phyloP scores from a whole-genome alignment of 2,797 vertebrate genomes.

The Karalla daura region DNA sequence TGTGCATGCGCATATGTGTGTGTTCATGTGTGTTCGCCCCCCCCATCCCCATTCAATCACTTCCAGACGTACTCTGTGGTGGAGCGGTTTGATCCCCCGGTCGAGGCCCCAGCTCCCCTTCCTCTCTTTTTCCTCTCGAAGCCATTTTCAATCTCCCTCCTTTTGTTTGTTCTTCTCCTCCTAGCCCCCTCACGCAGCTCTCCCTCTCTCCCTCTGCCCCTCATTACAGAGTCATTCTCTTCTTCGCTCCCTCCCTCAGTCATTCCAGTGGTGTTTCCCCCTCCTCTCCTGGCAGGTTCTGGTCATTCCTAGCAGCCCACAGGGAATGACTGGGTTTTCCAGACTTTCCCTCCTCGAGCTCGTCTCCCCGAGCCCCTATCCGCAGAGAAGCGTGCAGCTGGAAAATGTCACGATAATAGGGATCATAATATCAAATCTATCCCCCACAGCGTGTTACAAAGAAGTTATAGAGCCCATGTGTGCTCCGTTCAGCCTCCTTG shows the following conservation, averaged over 20 bases:
- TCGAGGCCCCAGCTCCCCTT: constrained; percentile 49
- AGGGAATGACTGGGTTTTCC: constrained; percentile 77
- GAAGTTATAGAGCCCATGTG: background rate
- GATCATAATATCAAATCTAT: constrained; percentile 19
- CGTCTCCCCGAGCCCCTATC: constrained; percentile 7
- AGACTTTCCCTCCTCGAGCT: constrained; percentile 52
- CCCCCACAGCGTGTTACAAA: background rate
- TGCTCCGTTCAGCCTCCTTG: background rate
- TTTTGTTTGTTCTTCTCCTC: constrained; percentile 34
- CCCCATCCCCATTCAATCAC: constrained; percentile 58
- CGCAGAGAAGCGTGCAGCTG: constrained; percentile 24
- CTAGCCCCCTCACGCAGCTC: constrained; percentile 10
- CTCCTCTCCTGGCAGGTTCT: constrained; percentile 74
- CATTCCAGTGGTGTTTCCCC: constrained; percentile 60
- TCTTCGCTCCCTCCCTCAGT: constrained; percentile 17
- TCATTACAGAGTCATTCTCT: constrained; percentile 18
- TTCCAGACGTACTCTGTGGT: constrained; percentile 69
- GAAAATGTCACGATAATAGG: constrained; percentile 45
- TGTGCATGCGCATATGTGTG: too few relatives aligned
- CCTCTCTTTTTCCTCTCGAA: constrained; percentile 22
- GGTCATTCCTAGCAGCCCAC: constrained; percentile 75
- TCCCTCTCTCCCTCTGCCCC: constrained; percentile 2
- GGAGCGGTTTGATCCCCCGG: constrained; percentile 46
- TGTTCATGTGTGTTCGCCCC: constrained; percentile 20
- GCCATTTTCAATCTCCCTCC: constrained; percentile 32